Evolutionary conservation across 2,113 vertebrate genomes (phyloP), one percentile per base, ranked within the genome.

Genomic region (Argyrosomus japonicus): DNA sequence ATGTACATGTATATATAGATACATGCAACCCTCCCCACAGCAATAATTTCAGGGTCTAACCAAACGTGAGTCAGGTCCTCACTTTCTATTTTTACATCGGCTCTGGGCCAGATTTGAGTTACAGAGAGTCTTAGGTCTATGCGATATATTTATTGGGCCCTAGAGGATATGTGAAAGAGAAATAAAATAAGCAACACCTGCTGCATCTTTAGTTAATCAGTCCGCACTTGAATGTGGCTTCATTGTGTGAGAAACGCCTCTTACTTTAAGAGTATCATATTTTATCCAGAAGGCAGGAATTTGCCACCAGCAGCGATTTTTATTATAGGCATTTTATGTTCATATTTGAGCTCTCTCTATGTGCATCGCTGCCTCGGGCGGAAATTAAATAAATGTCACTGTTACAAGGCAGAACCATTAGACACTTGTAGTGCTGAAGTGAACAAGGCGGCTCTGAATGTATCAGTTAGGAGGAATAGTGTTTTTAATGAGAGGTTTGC

Each of bases 171-270:
- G 1, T n/a, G 18, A 23, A 36, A 29, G 47, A 65, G 62, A 60
- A 82, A 77, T 21, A 64, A 77, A 87, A 79, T 23, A 56, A 64
- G 48, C 71, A 51, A 40, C 62, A 87, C 80, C 68, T 82, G 89
- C 54, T 85, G 64, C 69, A 62, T 54, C 64, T 82, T 71, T 10
- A 51, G 15, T 40, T 1, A 15, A 68, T 10, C 25, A 6, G 25
- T 60, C 17, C 45, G 58, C 69, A 27, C 47, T 10, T 60, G 3
- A 70, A 75, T 71, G n/a, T 18, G 21, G 50, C 19, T 47, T 68
- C 43, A 60, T 79, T 19, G 5, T 15, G 70, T 21, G 13, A 23
- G 45, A 40, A 40, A 62, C 3, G n/a, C 18, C 76, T 70, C 48
- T 63, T 45, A 21, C 47, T 76, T 75, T 75, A 47, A 57, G 62